These are phyloP conservation scores for Coelinius sp. DNA, from an alignment of 2,888 invertebrate species.

Conservation along the genomic window DNA sequence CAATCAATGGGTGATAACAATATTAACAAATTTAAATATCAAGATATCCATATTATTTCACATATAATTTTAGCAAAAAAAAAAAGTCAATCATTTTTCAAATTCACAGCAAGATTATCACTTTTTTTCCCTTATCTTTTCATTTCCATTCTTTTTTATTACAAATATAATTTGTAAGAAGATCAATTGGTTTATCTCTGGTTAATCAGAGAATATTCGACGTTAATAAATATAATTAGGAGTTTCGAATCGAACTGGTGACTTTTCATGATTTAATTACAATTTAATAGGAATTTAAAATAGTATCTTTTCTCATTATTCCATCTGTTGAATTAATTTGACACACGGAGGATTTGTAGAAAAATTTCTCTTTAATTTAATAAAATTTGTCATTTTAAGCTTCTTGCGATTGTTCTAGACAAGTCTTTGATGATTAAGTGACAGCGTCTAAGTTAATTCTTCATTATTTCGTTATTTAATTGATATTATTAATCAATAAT, in stretches of 20 bases:
- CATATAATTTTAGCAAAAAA: neutral
- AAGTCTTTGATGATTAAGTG: neutral
- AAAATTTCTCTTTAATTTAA: neutral
- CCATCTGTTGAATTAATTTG: neutral
- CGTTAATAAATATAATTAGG: too few species aligned
- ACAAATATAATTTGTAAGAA: conserved; percentile 34
- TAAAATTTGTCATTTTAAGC: neutral
- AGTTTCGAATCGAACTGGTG: conserved; percentile 39
- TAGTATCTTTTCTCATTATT: conserved; percentile 8
- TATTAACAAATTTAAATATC: neutral
- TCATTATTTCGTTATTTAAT: neutral
- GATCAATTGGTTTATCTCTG: conserved; percentile 30
- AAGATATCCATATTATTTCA: neutral
- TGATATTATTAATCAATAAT: neutral
- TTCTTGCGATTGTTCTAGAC: neutral
- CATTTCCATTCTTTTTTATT: conserved; percentile 12
- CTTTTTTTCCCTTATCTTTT: conserved; percentile 25
- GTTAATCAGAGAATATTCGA: too few species aligned
- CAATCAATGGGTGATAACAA: conserved; percentile 4
- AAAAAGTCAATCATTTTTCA: conserved; percentile 32
- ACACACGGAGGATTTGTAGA: conserved; percentile 6
- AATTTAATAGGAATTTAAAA: conserved; percentile 38
- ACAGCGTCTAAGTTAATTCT: neutral
- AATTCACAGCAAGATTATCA: conserved; percentile 48
- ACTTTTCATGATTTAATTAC: conserved; percentile 39